phyloP scores from a whole-genome alignment of 1,140 invertebrate species.

The Lepidurus apus region DNA sequence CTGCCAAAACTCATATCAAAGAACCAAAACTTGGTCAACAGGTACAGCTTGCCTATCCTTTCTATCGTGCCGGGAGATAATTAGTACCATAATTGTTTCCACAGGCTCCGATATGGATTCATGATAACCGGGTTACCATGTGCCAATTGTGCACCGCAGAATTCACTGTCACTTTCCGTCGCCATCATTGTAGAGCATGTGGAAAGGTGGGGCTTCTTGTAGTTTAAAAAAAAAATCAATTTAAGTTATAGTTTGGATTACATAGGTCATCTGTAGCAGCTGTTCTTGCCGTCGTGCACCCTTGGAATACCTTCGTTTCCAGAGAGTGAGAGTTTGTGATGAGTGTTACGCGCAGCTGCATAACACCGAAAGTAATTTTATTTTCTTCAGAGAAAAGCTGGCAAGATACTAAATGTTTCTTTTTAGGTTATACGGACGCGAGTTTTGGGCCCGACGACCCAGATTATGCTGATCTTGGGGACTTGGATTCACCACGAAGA shows the following conservation, averaged over 20 bases:
- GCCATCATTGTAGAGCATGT: constrained; percentile 70
- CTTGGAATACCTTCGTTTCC: constrained; percentile 57
- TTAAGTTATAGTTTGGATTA: constrained; percentile 34
- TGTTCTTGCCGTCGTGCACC: constrained; percentile 64
- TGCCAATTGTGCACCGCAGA: constrained; percentile 66
- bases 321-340: constrained; percentile 55
- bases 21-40: constrained; percentile 41
- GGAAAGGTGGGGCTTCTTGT: constrained; percentile 54
- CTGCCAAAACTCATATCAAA: constrained; percentile 39
- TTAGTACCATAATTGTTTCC: constrained; percentile 22
- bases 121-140: constrained; percentile 61
- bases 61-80: background rate
- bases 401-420: background rate
- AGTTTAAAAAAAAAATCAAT: constrained; percentile 29
- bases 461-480: background rate
- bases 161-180: constrained; percentile 65
- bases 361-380: constrained; percentile 45
- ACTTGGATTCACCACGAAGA: background rate
- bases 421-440: constrained; percentile 8
- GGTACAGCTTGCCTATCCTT: constrained; percentile 35
- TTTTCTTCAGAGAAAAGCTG: constrained; percentile 22
- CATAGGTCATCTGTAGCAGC: constrained; percentile 60
- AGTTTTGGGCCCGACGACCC: background rate
- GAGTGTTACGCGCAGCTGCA: constrained; percentile 49
- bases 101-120: constrained; percentile 61